These are phyloP conservation scores for Oostethus manadensis DNA, from an alignment of 2,113 vertebrate genomes.

Conservation along the genomic window DNA sequence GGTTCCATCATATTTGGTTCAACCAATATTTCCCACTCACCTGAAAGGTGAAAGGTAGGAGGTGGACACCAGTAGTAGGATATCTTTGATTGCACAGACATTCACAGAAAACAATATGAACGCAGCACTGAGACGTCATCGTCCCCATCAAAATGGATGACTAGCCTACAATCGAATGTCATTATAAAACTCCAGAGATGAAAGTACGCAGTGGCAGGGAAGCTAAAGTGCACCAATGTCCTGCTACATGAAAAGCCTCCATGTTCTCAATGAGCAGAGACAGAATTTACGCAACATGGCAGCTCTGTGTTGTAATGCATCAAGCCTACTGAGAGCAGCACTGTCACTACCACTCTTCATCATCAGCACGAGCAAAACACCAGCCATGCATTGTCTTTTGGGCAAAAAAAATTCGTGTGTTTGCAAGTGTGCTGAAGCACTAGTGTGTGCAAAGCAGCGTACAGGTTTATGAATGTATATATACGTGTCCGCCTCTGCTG, in stretches of 20 bases:
- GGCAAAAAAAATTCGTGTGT: slow-evolving; percentile 42
- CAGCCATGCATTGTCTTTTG: slow-evolving; percentile 67
- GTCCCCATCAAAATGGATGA: slow-evolving; percentile 33
- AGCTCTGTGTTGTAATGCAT: slow-evolving; percentile 65
- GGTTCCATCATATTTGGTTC: too few relatives aligned
- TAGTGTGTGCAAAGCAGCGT: slow-evolving; percentile 17
- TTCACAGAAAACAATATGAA: slow-evolving; percentile 12
- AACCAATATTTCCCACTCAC: background rate
- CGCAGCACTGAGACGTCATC: slow-evolving; percentile 17
- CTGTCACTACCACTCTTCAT: slow-evolving; percentile 72
- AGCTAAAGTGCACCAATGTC: slow-evolving; percentile 47
- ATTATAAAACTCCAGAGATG: slow-evolving; percentile 47
- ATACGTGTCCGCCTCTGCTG: slow-evolving; percentile 48
- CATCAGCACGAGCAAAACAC: slow-evolving; percentile 64
- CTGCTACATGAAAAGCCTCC: slow-evolving; percentile 53
- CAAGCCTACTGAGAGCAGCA: slow-evolving; percentile 61
- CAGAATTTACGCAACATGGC: slow-evolving; percentile 70
- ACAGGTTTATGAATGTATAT: slow-evolving; percentile 37
- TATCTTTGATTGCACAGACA: slow-evolving; percentile 21
- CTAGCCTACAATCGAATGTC: slow-evolving; percentile 34
- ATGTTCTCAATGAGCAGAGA: slow-evolving; percentile 68
- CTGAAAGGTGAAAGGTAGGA: slow-evolving; percentile 17
- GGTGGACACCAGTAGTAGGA: slow-evolving; percentile 47
- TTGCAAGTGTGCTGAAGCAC: slow-evolving; percentile 25
- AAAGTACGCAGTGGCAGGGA: slow-evolving; percentile 30